Percentiles rank a stretch among this genome's conserved stretches.
phyloP scores from a whole-genome alignment of 2,113 vertebrate genomes.

The Trinectes maculatus region DNA sequence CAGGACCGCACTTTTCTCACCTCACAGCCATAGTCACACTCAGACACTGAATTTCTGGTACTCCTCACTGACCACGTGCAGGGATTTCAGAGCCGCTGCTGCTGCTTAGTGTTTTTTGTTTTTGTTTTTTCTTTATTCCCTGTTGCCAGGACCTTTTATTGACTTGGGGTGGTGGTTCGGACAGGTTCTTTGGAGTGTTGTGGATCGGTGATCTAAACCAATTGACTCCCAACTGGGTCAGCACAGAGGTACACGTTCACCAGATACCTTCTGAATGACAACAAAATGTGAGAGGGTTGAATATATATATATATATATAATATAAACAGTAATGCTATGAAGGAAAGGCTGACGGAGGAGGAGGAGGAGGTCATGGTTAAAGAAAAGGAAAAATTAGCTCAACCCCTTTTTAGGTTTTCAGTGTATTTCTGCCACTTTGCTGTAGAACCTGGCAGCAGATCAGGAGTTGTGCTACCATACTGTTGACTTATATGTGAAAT shows the following conservation, averaged over 20 bases:
- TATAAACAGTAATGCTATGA: slow-evolving; percentile 22
- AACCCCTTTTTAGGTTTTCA: neutral
- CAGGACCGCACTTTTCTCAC: slow-evolving; percentile 39
- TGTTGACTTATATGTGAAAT: slow-evolving; percentile 28
- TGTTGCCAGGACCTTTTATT: slow-evolving; percentile 24
- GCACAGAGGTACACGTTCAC: slow-evolving; percentile 42
- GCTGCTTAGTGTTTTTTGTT: slow-evolving; percentile 8
- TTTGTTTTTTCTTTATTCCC: slow-evolving; percentile 30
- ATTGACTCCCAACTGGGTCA: slow-evolving; percentile 23
- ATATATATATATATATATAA: too few species aligned
- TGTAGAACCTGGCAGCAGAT: slow-evolving; percentile 14
- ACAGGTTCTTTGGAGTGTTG: slow-evolving; percentile 17
- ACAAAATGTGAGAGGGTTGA: slow-evolving; percentile 1
- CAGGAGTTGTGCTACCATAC: slow-evolving; percentile 12
- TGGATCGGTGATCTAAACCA: slow-evolving; percentile 29
- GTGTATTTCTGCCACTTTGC: neutral
- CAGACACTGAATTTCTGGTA: slow-evolving; percentile 45
- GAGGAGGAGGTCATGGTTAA: neutral
- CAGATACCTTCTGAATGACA: slow-evolving; percentile 26
- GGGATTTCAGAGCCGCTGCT: slow-evolving; percentile 32
- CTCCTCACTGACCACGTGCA: slow-evolving; percentile 22
- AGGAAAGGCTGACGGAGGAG: slow-evolving; percentile 22
- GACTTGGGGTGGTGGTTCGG: neutral
- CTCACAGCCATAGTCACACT: slow-evolving; percentile 38
- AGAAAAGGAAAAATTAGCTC: neutral